Conservation (phyloP, 2,888 invertebrate genomes). For the Tenthredo livida region DNA sequence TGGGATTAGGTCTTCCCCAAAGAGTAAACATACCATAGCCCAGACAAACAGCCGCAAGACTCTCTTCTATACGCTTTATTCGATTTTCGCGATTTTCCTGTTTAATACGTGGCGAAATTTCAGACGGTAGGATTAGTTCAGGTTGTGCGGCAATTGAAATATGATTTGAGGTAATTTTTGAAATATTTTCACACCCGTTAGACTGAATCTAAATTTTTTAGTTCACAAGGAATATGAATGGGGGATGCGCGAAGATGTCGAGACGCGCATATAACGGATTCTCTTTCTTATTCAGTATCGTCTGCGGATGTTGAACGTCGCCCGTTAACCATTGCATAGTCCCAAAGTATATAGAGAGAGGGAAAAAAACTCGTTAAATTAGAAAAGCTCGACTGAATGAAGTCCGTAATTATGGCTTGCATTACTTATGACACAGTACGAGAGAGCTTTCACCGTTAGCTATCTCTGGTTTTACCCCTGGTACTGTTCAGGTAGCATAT, state of each 20-base stretch:
- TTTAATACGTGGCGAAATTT: neutral
- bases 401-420: slow-evolving; percentile 72
- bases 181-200: neutral
- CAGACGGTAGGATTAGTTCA: neutral
- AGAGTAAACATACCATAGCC: slow-evolving; percentile 26
- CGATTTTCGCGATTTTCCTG: neutral
- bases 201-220: neutral
- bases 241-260: neutral
- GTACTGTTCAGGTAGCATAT: neutral
- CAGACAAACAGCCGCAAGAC: slow-evolving; percentile 7
- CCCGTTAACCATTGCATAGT: slow-evolving; percentile 60
- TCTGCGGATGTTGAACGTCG: slow-evolving; percentile 64
- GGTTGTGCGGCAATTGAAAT: neutral
- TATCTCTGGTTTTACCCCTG: neutral
- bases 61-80: neutral
- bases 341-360: slow-evolving; percentile 55
- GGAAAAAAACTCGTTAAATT: slow-evolving; percentile 72
- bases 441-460: slow-evolving; percentile 43
- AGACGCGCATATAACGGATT: slow-evolving; percentile 43
- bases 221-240: neutral
- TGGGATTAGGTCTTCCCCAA: slow-evolving; percentile 28
- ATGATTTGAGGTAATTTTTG: neutral
- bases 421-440: slow-evolving; percentile 71
- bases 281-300: slow-evolving; percentile 70
- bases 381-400: slow-evolving; percentile 69